Percentiles rank a stretch among this genome's conserved stretches.
These are phyloP conservation scores for Triplophysa siluroides DNA, from an alignment of 2,113 vertebrate genomes.

Conservation along the genomic window DNA sequence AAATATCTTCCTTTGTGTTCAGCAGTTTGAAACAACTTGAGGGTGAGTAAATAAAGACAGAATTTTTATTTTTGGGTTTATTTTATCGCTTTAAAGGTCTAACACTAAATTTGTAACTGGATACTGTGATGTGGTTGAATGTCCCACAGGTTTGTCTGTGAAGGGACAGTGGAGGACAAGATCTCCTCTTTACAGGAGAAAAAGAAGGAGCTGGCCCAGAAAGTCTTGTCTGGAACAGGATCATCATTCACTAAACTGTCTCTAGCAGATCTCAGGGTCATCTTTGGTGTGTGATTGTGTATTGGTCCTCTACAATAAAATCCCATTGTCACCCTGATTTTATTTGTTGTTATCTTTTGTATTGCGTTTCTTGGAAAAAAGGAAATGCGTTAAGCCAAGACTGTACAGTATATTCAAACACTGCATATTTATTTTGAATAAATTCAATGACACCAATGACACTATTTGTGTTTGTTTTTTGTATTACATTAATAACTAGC, in stretches of 20 bases:
- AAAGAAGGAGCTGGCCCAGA: slow-evolving; percentile 91
- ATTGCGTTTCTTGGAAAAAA: not conserved
- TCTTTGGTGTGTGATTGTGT: slow-evolving; percentile 82
- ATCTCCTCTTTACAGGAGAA: slow-evolving; percentile 85
- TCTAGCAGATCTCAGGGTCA: slow-evolving; percentile 86
- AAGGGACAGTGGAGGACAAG: slow-evolving; percentile 93
- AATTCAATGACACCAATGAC: no score
- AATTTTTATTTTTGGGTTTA: no score
- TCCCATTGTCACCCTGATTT: not conserved
- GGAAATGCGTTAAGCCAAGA: not conserved
- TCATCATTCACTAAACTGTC: slow-evolving; percentile 83
- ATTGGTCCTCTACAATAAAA: not conserved
- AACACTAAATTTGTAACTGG: no score
- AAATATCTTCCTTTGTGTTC: no score
- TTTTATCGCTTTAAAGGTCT: no score
- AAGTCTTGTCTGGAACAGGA: slow-evolving; percentile 86
- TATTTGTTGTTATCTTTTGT: not conserved
- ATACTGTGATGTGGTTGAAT: not conserved
- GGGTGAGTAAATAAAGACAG: no score
- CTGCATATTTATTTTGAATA: no score
- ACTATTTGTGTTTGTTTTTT: no score
- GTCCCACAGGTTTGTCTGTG: slow-evolving; percentile 86
- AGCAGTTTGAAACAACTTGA: no score
- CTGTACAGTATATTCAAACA: not conserved
- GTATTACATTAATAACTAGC: no score